phyloP scores from a whole-genome alignment of 2,888 invertebrate genomes.

The Aleiodes leptofemur region DNA sequence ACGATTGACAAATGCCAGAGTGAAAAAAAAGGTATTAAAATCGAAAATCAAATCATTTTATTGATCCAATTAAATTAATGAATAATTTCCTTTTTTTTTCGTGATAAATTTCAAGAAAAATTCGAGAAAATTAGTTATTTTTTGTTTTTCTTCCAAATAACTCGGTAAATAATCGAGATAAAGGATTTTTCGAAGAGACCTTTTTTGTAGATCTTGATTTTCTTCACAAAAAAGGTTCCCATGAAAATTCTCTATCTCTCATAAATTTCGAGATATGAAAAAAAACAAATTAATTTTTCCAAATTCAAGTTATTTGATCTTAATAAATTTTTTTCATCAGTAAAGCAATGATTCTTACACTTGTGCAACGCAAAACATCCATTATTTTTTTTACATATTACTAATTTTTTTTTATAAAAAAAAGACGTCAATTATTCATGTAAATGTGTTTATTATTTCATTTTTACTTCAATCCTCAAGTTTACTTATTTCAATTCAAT shows the following conservation, averaged over 20 bases:
- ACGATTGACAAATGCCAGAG: slow-evolving; percentile 9
- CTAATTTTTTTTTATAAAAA: not conserved
- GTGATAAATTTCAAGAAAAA: not conserved
- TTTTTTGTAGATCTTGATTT: too few relatives aligned
- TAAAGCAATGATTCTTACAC: slow-evolving; percentile 6
- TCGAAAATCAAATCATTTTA: not conserved
- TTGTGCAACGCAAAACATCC: slow-evolving; percentile 11
- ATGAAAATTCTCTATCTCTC: too few relatives aligned
- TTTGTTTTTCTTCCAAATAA: too few relatives aligned
- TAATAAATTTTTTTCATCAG: not conserved
- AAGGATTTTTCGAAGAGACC: too few relatives aligned
- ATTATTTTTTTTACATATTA: slow-evolving; percentile 8
- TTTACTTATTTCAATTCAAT: slow-evolving; percentile 25
- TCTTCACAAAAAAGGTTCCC: too few relatives aligned
- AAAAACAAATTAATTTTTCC: too few relatives aligned
- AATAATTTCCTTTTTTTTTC: not conserved
- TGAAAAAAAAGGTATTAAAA: not conserved
- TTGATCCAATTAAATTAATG: not conserved
- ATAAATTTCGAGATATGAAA: too few relatives aligned
- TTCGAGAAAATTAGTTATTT: too few relatives aligned
- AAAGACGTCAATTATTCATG: slow-evolving; percentile 13
- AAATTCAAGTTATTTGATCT: not conserved
- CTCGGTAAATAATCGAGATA: too few relatives aligned
- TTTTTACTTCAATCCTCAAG: slow-evolving; percentile 1
- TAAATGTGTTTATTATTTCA: slow-evolving; percentile 19